A percentile compares a stretch with the other conserved stretches of the same genome.
These are phyloP conservation scores for Magallana gigas DNA, from an alignment of 1,140 invertebrate species.

Conservation along the genomic window DNA sequence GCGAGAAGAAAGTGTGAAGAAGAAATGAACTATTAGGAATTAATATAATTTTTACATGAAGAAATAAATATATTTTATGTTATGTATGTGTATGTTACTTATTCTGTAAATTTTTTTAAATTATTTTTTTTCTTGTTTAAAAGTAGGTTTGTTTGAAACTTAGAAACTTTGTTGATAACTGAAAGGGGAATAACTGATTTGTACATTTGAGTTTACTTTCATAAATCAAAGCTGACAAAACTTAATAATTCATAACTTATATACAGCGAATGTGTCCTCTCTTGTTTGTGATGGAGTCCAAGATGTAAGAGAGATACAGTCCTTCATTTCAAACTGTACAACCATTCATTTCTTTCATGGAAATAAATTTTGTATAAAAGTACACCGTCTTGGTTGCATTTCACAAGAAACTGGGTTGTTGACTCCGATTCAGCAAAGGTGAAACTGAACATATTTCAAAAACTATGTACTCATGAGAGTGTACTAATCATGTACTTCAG, in stretches of 20 bases:
- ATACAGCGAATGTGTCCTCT: neutral
- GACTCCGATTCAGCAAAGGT: too few relatives aligned
- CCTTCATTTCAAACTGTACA: neutral
- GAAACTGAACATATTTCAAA: too few relatives aligned
- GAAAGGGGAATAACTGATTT: constrained; percentile 4
- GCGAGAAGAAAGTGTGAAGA: constrained; percentile 23
- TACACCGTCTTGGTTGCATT: neutral
- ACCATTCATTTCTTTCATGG: constrained; percentile 23
- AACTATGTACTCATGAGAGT: too few relatives aligned
- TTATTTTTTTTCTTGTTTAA: constrained; percentile 18
- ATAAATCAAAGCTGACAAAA: neutral
- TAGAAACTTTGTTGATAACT: neutral
- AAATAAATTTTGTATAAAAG: constrained; percentile 21
- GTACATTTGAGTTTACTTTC: neutral
- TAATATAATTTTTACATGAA: neutral
- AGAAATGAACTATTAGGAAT: constrained; percentile 21
- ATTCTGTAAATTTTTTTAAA: constrained; percentile 3
- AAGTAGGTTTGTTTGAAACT: constrained; percentile 12
- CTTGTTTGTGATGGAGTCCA: neutral
- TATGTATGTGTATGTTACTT: constrained; percentile 27
- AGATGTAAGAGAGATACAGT: neutral
- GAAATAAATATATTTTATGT: neutral
- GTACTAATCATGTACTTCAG: too few relatives aligned
- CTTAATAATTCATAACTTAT: neutral
- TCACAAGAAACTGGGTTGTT: too few relatives aligned